A percentile compares a stretch with the other conserved stretches of the same genome.
Evolutionary conservation across 2,888 invertebrate species (phyloP).

Genomic region (Aporophyla lueneburgensis): DNA sequence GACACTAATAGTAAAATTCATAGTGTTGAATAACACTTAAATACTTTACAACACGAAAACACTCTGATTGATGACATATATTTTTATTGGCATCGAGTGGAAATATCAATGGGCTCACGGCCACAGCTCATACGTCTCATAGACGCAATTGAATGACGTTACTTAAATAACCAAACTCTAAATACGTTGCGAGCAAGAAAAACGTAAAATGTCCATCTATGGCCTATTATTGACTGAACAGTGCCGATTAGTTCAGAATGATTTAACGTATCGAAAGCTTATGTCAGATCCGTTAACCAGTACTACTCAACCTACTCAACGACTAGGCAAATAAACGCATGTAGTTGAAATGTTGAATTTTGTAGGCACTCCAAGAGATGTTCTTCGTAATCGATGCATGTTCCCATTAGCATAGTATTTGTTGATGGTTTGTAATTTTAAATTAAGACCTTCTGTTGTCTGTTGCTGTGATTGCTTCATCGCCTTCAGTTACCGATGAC

Average conservation of each 20-base stretch:
- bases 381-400: constrained; percentile 6
- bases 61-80: constrained; percentile 42
- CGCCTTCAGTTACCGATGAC: not conserved
- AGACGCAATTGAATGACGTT: constrained; percentile 40
- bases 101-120: constrained; percentile 36
- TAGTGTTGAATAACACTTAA: constrained; percentile 12
- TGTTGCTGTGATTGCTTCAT: constrained; percentile 20
- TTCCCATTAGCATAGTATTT: constrained; percentile 6
- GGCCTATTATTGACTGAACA: not conserved
- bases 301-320: not conserved
- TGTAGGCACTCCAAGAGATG: not conserved
- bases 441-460: not conserved
- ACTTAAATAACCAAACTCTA: constrained; percentile 5
- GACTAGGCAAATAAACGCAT: not conserved
- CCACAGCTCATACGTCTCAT: constrained; percentile 6
- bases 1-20: not conserved
- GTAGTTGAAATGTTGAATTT: not conserved
- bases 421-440: constrained; percentile 8
- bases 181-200: constrained; percentile 1
- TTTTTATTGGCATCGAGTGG: constrained; percentile 37
- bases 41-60: not conserved
- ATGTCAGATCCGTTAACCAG: not conserved
- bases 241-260: not conserved
- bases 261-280: constrained; percentile 33
- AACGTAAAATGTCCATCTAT: constrained; percentile 1